phyloP scores from a whole-genome alignment of 2,113 vertebrate species.

The Shinisaurus crocodilurus region DNA sequence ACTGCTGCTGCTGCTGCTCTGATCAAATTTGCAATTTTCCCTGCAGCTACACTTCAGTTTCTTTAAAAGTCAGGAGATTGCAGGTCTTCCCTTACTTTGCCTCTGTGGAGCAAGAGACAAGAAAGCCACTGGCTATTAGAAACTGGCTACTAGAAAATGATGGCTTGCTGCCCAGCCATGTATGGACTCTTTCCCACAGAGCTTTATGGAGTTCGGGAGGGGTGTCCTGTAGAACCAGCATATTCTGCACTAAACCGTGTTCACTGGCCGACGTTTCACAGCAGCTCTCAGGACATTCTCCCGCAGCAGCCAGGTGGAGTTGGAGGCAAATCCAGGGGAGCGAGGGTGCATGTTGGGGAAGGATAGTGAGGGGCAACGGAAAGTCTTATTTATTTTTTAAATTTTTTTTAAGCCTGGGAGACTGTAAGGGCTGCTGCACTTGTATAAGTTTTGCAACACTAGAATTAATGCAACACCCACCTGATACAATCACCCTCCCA shows the following conservation, averaged over 20 bases:
- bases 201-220: too few species aligned
- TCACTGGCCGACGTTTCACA: neutral
- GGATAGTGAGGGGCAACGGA: neutral
- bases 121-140: neutral
- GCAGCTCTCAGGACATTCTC: neutral
- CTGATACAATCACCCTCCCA: too few species aligned
- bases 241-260: neutral
- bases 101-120: neutral
- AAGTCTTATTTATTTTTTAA: too few species aligned
- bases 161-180: neutral
- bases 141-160: neutral
- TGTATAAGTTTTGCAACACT: too few species aligned
- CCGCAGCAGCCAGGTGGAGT: neutral
- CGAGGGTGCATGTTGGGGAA: neutral
- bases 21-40: neutral
- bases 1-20: neutral
- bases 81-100: neutral
- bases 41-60: neutral
- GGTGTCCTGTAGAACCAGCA: neutral
- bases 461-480: too few species aligned
- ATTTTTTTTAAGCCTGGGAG: too few species aligned
- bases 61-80: neutral
- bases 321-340: neutral
- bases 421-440: too few species aligned
- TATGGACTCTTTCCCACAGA: too few species aligned